Conservation (phyloP, 2,113 vertebrate genomes). For the Burhinus oedicnemus region DNA sequence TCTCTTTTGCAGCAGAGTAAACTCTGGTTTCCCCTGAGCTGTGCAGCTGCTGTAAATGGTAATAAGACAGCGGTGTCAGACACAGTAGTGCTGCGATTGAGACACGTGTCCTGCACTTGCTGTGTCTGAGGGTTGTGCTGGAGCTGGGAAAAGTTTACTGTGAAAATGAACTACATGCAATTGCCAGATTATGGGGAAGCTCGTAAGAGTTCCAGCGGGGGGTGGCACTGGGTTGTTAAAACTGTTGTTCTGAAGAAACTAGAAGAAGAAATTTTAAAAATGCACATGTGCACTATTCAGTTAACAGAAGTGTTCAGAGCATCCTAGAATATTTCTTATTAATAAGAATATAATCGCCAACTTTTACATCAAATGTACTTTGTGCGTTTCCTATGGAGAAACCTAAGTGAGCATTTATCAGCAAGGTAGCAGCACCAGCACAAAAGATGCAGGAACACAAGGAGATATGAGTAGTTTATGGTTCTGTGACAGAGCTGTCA, state of each 20-base stretch:
- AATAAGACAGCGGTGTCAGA: not conserved
- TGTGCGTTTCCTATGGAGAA: not conserved
- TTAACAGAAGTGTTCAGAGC: not conserved
- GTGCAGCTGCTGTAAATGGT: not conserved
- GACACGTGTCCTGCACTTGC: not conserved
- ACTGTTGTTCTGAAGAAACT: not conserved
- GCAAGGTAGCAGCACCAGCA: not conserved
- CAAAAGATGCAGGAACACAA: not conserved
- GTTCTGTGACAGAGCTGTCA: not conserved
- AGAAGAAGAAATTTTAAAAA: not conserved
- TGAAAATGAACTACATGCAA: not conserved
- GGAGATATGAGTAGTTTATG: not conserved
- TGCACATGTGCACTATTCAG: not conserved
- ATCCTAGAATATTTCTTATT: not conserved
- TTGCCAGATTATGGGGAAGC: slow-evolving; percentile 3
- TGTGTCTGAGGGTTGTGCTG: not conserved
- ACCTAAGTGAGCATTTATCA: not conserved
- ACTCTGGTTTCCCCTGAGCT: not conserved
- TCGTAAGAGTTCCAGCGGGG: not conserved
- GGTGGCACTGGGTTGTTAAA: not conserved
- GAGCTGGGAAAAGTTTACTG: not conserved
- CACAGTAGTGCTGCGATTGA: not conserved
- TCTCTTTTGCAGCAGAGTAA: not conserved
- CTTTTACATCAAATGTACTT: not conserved
- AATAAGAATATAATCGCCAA: not conserved